Base-by-base conservation (phyloP, 2,797 vertebrate species). In the Coccyzus lansbergi region DNA sequence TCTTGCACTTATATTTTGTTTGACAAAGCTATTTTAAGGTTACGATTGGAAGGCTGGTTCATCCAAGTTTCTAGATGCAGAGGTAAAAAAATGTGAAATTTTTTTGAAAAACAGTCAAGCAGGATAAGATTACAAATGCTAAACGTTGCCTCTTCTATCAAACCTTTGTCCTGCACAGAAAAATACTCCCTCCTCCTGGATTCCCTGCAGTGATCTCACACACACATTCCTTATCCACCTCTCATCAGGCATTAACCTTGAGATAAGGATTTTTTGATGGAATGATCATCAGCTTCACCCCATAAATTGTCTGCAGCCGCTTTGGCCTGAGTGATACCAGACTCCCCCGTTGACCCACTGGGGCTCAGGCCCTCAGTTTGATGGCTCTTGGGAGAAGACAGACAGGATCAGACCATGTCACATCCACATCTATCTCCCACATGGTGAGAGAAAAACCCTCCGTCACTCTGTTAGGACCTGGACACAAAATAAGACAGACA, bases 1-100 rank as follows among this genome's bases (percentile, higher is more conserved):
- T 65, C 95, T 89, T 79, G 92, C 83, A 33, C 93, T 90, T n/a
- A 36, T 12, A 95, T 51, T 97, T 83, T 86, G 94, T 96, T 97
- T 96, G 96, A 97, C 96, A 94, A 93, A 97, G 91, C 86, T 93
- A 38, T 94, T 96, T 93, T 70, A 33, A 56, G 93, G 96, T 79
- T 29, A 19, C 11, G 2, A 72, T 93, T 74, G 84, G 89, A 91
- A 94, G 82, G 71, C 77, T 29, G 17, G 36, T 60, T 63, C 2
- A 2, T 48, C 78, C 85, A 78, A 84, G 56, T 60, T 91, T 91
- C 4, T 29, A 51, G 83, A 83, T 2, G 28, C 36, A 52, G 40
- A 21, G 26, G 11, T 26, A 22, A 58, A 78, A 87, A 70, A 72
- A 33, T 1, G 9, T 34, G 52, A 42, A 40, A 93, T 69, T 67